Evolutionary conservation across 2,888 invertebrate species (phyloP), one percentile per base, ranked within the genome.

Genomic region (Strigamia transsilvanica): DNA sequence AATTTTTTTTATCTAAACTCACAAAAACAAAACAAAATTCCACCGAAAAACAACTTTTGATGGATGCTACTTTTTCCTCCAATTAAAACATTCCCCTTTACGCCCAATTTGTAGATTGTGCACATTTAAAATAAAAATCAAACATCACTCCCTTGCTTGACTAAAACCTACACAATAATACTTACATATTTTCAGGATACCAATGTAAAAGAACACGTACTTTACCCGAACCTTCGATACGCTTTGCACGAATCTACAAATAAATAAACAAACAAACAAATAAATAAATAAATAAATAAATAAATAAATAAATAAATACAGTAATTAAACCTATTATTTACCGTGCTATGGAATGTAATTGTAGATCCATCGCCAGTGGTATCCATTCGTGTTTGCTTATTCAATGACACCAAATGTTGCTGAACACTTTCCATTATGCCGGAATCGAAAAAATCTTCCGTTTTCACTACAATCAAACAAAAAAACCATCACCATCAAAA

Each of bases 371-470:
- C 85, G 84, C 87, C 86, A 83, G 85, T 85, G 83, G 85, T 84
- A 85, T 87, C 87, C 83, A 88, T 84, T 82, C 86, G 85, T 51
- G 87, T 87, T 46, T 85, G 84, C 81, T 86, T 84, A 77, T 87
- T 91, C 86, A 92, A 87, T 83, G 89, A 90, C 82, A 92, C 88
- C 85, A 97, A 89, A 84, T 94, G 93, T 89, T 95, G 93, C 88
- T 94, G 93, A 66, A 98, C 90, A 0, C 94, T 94, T 88, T 97
- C 96, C 97, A 97, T 97, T 84, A 94, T 93, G 81, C 97, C 94
- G 84, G 93, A 90, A 90, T 98, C 98, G 89, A 97, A 95, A 90
- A 94, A 97, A 89, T 98, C 97, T 88, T 95, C 96, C 91, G 94
- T 93, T 85, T 96, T 94, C 84, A 96, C 97, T 97, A 90, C 10